A percentile compares a stretch with the other conserved stretches of the same genome.
phyloP scores from a whole-genome alignment of 1,140 invertebrate species.

The Drosophila lacertosa region DNA sequence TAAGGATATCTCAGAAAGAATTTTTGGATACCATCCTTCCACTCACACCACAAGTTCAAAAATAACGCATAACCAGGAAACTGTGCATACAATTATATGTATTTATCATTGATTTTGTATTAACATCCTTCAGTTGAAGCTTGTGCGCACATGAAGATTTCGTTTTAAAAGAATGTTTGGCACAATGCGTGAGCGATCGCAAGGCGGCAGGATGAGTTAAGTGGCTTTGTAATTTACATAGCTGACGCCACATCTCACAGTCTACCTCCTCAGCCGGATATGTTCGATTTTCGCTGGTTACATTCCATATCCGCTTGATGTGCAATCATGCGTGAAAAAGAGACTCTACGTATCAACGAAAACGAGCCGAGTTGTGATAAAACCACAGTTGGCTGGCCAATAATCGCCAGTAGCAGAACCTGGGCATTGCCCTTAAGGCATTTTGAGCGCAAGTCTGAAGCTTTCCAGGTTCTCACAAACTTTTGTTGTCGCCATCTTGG shows the following conservation, averaged over 20 bases:
- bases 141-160: no score
- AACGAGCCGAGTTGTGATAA: slow-evolving; percentile 22
- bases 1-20: no score
- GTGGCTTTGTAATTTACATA: slow-evolving; percentile 6
- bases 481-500: slow-evolving; percentile 44
- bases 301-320: slow-evolving; percentile 65
- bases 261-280: slow-evolving; percentile 57
- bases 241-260: slow-evolving; percentile 18
- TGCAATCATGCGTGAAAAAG: slow-evolving; percentile 50
- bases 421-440: slow-evolving; percentile 26
- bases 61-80: no score
- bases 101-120: no score
- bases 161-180: no score
- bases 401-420: slow-evolving; percentile 42
- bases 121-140: no score
- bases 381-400: slow-evolving; percentile 52
- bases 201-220: background rate
- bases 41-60: no score
- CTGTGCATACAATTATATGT: no score
- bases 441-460: background rate
- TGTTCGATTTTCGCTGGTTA: slow-evolving; percentile 69
- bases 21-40: no score
- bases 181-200: no score
- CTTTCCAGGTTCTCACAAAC: slow-evolving; percentile 43
- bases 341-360: slow-evolving; percentile 12